A percentile compares a stretch with the other conserved stretches of the same genome.
phyloP scores from a whole-genome alignment of 2,113 vertebrate genomes.

The Pyxicephalus adspersus region DNA sequence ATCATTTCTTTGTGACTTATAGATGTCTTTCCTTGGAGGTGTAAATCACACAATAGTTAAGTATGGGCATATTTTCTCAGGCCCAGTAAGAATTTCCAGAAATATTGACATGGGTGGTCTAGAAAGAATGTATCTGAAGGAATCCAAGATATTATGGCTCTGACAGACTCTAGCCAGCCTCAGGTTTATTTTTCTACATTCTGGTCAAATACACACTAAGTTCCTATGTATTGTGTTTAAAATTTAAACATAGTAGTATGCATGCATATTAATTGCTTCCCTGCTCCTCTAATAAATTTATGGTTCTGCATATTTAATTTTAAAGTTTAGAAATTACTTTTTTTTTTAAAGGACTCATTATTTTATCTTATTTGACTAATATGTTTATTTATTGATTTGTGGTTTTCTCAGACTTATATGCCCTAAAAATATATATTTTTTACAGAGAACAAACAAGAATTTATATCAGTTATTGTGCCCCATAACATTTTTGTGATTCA shows the following conservation, averaged over 20 bases:
- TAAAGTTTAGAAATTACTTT: too few species aligned
- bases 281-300: not conserved
- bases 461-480: too few species aligned
- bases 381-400: too few species aligned
- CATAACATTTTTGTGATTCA: too few species aligned
- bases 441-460: too few species aligned
- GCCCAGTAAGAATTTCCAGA: constrained; percentile 21
- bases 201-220: constrained; percentile 31
- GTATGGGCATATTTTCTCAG: not conserved
- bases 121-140: constrained; percentile 35
- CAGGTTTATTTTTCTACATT: constrained; percentile 39
- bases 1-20: too few species aligned
- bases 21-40: not conserved
- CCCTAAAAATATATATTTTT: too few species aligned
- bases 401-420: too few species aligned
- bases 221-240: constrained; percentile 8
- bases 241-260: not conserved
- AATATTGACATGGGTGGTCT: constrained; percentile 26
- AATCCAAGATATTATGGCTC: constrained; percentile 19
- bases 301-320: too few species aligned
- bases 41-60: not conserved
- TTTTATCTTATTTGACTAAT: too few species aligned
- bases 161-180: not conserved
- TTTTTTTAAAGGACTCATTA: too few species aligned
- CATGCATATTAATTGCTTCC: constrained; percentile 8